Conservation (phyloP, 2,113 vertebrate species). For the Gambusia affinis region DNA sequence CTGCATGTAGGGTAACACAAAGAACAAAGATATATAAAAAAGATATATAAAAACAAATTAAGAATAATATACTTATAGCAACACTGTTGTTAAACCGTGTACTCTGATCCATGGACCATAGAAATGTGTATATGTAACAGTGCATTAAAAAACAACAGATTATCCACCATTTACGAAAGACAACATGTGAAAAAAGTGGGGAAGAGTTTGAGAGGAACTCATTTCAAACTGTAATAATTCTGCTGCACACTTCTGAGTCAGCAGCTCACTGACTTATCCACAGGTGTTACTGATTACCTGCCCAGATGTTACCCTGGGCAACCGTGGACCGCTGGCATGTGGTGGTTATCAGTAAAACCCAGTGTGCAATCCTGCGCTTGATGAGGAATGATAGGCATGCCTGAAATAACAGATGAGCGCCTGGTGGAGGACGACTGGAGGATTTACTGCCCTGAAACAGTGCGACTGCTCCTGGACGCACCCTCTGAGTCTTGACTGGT, state of each 20-base stretch:
- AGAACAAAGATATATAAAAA: too few species aligned
- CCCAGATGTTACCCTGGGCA: background rate
- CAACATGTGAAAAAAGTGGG: background rate
- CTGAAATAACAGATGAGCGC: slow-evolving; percentile 15
- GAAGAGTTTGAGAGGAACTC: background rate
- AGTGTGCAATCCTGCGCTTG: background rate
- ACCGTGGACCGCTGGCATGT: slow-evolving; percentile 1
- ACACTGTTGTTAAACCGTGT: too few species aligned
- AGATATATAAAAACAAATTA: too few species aligned
- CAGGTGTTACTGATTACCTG: slow-evolving; percentile 27
- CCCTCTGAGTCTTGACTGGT: background rate
- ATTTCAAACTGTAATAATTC: background rate
- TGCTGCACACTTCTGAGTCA: slow-evolving; percentile 4
- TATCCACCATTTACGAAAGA: background rate
- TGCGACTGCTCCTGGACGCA: slow-evolving; percentile 5
- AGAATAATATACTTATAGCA: too few species aligned
- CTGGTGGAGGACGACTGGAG: slow-evolving; percentile 1
- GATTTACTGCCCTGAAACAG: slow-evolving; percentile 9
- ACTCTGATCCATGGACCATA: too few species aligned
- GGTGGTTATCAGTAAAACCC: background rate
- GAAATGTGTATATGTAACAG: too few species aligned
- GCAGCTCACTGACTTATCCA: background rate
- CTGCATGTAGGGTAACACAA: too few species aligned
- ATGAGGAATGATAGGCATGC: slow-evolving; percentile 46
- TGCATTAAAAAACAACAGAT: too few species aligned